Conservation (phyloP, 1,140 invertebrate genomes). For the Anoplophora glabripennis region DNA sequence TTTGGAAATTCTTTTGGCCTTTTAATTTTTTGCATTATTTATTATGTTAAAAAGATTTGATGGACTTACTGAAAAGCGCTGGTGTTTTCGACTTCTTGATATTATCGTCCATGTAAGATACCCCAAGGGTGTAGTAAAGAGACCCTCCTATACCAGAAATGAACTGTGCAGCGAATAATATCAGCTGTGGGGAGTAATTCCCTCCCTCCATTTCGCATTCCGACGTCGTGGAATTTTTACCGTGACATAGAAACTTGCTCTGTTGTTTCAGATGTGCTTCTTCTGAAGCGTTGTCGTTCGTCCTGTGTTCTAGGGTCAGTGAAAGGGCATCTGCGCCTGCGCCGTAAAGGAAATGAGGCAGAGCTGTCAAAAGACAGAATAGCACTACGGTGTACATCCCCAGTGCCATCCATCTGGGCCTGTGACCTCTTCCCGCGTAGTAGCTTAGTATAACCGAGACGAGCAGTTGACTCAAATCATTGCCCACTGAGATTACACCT, state of each 20-base stretch:
- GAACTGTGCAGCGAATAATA: conserved; percentile 64
- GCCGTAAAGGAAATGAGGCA: conserved; percentile 73
- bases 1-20: too few species aligned
- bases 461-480: conserved; percentile 62
- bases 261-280: conserved; percentile 44
- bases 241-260: conserved; percentile 47
- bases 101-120: conserved; percentile 71
- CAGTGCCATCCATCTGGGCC: conserved; percentile 69
- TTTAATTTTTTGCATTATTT: too few species aligned
- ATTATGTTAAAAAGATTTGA: background rate
- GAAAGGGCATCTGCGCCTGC: conserved; percentile 65
- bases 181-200: conserved; percentile 58
- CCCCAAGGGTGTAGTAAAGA: conserved; percentile 64
- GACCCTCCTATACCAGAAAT: conserved; percentile 66
- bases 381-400: conserved; percentile 67
- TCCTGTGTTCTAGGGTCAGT: conserved; percentile 62
- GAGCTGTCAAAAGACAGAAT: conserved; percentile 66
- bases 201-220: conserved; percentile 58
- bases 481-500: conserved; percentile 71
- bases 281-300: conserved; percentile 46
- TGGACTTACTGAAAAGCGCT: conserved; percentile 60
- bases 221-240: conserved; percentile 31
- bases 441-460: conserved; percentile 63
- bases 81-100: conserved; percentile 69
- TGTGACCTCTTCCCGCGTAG: conserved; percentile 64